These are phyloP conservation scores for Heteractis magnifica DNA, from an alignment of 92 coral and sea anemone genomes.

Conservation along the genomic window DNA sequence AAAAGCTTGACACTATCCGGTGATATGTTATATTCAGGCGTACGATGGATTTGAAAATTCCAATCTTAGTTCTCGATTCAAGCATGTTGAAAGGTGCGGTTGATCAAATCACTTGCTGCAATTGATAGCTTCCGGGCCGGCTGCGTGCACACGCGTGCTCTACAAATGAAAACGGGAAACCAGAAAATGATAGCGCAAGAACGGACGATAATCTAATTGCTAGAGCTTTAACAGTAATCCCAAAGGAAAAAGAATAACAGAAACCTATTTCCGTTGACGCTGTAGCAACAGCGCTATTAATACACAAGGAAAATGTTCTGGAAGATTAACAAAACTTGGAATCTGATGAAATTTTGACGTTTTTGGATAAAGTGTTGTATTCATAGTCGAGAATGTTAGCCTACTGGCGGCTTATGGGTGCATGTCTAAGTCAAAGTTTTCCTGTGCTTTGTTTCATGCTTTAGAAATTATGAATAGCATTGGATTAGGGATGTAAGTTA, in stretches of 20 bases:
- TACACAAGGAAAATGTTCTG: background rate
- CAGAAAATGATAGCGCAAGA: background rate
- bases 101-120: background rate
- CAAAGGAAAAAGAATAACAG: conserved; percentile 11
- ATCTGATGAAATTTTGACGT: conserved; percentile 4
- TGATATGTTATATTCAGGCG: too few relatives aligned
- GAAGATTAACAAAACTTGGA: background rate
- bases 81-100: conserved; percentile 12
- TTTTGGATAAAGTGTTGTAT: conserved; percentile 10
- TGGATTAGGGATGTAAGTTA: background rate
- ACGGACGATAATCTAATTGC: background rate
- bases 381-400: conserved; percentile 16
- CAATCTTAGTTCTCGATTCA: background rate
- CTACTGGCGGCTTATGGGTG: background rate
- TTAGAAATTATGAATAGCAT: background rate
- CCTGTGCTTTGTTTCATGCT: conserved; percentile 5
- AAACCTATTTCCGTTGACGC: conserved; percentile 24
- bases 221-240: conserved; percentile 12
- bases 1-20: too few relatives aligned
- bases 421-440: background rate
- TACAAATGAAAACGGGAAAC: conserved; percentile 16
- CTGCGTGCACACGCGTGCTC: background rate
- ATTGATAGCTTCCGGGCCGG: conserved; percentile 4
- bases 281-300: conserved; percentile 13
- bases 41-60: background rate